phyloP scores from a whole-genome alignment of 2,113 vertebrate genomes.

The Cephalopholis sonnerati region DNA sequence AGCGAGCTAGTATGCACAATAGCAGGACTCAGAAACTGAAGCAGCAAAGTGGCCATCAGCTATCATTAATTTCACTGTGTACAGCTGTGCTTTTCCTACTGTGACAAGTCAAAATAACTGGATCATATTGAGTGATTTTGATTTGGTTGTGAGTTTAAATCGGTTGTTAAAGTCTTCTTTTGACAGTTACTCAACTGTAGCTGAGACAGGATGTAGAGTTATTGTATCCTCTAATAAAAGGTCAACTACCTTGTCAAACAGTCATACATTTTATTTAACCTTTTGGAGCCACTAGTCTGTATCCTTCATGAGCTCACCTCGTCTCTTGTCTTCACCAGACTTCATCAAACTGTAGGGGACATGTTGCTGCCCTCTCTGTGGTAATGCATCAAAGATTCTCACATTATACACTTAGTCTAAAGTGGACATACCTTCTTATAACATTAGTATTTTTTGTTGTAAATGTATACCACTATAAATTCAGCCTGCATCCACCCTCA shows the following conservation, averaged over 20 bases:
- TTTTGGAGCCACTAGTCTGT: not conserved
- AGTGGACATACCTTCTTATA: not conserved
- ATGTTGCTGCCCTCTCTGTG: not conserved
- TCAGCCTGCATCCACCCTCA: not conserved
- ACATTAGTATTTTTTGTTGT: not conserved
- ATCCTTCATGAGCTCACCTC: not conserved
- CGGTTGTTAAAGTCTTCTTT: not conserved
- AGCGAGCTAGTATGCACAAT: not conserved
- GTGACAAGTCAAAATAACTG: not conserved
- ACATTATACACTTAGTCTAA: not conserved
- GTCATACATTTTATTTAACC: conserved; percentile 2
- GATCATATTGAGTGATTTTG: not conserved
- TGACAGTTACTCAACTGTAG: not conserved
- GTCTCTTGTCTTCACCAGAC: not conserved
- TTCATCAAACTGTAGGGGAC: not conserved
- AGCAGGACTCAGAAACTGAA: not conserved
- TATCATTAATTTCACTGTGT: not conserved
- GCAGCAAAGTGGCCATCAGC: not conserved
- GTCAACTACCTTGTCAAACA: conserved; percentile 1
- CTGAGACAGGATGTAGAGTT: not conserved
- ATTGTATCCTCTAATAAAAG: not conserved
- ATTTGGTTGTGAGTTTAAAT: not conserved
- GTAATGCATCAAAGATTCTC: not conserved
- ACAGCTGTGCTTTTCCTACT: not conserved
- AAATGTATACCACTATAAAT: not conserved